phyloP scores from a whole-genome alignment of 2,888 invertebrate genomes.

The Lasius platythorax region DNA sequence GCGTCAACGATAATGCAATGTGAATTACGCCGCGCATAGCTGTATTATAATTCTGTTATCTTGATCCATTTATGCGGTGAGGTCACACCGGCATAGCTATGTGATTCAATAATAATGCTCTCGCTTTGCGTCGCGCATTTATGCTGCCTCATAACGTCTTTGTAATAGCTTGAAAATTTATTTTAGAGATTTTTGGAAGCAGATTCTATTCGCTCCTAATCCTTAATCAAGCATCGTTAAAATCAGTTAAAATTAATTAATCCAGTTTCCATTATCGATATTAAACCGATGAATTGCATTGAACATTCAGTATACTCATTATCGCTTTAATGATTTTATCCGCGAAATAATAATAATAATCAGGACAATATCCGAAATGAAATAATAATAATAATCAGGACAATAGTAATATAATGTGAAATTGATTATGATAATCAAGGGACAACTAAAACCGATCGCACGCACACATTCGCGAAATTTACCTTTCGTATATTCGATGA shows the following conservation, averaged over 20 bases:
- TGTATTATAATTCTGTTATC: constrained; percentile 11
- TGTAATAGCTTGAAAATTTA: no score
- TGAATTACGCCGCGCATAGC: not conserved
- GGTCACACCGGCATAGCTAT: not conserved
- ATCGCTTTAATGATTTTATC: not conserved
- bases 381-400: not conserved
- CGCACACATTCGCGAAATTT: not conserved
- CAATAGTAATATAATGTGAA: not conserved
- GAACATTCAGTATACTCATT: not conserved
- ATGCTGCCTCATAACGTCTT: not conserved
- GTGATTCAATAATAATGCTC: constrained; percentile 3
- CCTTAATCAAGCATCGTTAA: not conserved
- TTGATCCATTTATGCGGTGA: not conserved
- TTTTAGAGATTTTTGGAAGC: not conserved
- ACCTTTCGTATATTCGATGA: not conserved
- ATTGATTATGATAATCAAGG: not conserved
- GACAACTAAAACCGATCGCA: not conserved
- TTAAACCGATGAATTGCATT: not conserved
- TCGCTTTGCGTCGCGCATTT: not conserved
- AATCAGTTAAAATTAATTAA: not conserved
- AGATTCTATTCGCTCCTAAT: not conserved
- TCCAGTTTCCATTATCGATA: not conserved
- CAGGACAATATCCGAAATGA: not conserved
- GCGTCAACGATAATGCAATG: not conserved
- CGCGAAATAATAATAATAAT: not conserved